Conservation (phyloP, 2,113 vertebrate genomes). For the Albula glossodonta region DNA sequence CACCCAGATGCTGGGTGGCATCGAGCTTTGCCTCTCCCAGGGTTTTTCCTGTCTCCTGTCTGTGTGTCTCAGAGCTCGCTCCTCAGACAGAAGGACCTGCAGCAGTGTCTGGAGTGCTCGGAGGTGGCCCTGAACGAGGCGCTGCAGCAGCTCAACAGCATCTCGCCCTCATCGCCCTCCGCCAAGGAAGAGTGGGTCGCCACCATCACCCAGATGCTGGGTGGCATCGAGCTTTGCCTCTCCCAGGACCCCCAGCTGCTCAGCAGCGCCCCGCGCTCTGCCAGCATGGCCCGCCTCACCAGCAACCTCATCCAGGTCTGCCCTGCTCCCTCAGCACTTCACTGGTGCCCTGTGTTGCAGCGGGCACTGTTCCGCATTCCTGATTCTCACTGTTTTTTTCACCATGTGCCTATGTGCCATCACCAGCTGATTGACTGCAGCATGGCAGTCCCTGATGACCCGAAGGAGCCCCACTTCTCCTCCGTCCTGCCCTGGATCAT, state of each 20-base stretch:
- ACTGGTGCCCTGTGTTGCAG: background rate
- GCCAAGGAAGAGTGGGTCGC: slow-evolving; percentile 92
- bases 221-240: slow-evolving; percentile 83
- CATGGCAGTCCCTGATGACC: slow-evolving; percentile 88
- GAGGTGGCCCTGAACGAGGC: slow-evolving; percentile 93
- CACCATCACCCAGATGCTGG: slow-evolving; percentile 83
- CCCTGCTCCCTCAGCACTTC: background rate
- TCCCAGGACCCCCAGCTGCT: slow-evolving; percentile 72
- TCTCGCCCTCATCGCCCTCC: slow-evolving; percentile 65
- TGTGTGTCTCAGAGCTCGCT: slow-evolving; percentile 79
- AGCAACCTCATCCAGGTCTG: slow-evolving; percentile 94
- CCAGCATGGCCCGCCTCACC: slow-evolving; percentile 79
- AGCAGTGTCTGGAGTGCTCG: slow-evolving; percentile 86
- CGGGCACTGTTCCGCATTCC: background rate
- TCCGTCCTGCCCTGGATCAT: slow-evolving; percentile 94
- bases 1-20: slow-evolving; percentile 81
- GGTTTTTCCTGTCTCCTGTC: slow-evolving; percentile 19
- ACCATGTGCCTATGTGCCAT: background rate
- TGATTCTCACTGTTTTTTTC: background rate
- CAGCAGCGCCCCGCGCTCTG: slow-evolving; percentile 64
- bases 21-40: slow-evolving; percentile 79
- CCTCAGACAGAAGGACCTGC: slow-evolving; percentile 82
- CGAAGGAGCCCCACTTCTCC: slow-evolving; percentile 88
- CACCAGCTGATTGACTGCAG: slow-evolving; percentile 88
- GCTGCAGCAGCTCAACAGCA: slow-evolving; percentile 85